phyloP scores from a whole-genome alignment of 2,797 vertebrate genomes.

The Botia kubotai region DNA sequence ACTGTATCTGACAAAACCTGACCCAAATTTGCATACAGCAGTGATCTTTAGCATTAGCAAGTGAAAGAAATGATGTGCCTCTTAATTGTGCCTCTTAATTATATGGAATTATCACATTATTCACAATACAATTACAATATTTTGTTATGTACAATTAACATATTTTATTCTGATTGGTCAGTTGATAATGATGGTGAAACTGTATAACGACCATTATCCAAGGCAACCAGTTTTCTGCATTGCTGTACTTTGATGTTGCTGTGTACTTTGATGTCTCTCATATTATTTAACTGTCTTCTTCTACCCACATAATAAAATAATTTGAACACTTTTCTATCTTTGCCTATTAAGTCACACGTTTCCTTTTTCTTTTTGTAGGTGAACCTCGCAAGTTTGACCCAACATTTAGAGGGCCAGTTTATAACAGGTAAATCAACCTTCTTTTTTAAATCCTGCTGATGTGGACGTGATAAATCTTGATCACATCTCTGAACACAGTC shows the following conservation, averaged over 20 bases:
- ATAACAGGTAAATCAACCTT: slow-evolving; percentile 75
- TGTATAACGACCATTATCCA: neutral
- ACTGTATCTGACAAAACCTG: neutral
- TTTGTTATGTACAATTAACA: neutral
- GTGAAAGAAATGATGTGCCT: too few species aligned
- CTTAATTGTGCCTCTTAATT: too few species aligned
- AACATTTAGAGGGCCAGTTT: slow-evolving; percentile 85
- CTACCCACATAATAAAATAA: neutral
- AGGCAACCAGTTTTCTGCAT: neutral
- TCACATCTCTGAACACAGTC: neutral
- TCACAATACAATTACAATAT: too few species aligned
- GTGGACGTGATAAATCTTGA: neutral
- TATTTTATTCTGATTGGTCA: neutral
- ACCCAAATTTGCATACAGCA: neutral
- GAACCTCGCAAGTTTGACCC: slow-evolving; percentile 83
- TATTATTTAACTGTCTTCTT: neutral
- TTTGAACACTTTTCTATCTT: neutral
- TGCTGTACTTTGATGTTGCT: neutral
- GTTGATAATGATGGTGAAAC: too few species aligned
- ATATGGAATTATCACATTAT: too few species aligned
- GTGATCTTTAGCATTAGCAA: neutral
- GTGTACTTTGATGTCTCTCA: neutral
- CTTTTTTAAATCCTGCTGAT: neutral
- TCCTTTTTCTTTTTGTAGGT: slow-evolving; percentile 70
- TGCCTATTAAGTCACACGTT: neutral